Evolutionary conservation across 2,113 vertebrate genomes (phyloP), one percentile per base, ranked within the genome.

Genomic region (Aegypius monachus): DNA sequence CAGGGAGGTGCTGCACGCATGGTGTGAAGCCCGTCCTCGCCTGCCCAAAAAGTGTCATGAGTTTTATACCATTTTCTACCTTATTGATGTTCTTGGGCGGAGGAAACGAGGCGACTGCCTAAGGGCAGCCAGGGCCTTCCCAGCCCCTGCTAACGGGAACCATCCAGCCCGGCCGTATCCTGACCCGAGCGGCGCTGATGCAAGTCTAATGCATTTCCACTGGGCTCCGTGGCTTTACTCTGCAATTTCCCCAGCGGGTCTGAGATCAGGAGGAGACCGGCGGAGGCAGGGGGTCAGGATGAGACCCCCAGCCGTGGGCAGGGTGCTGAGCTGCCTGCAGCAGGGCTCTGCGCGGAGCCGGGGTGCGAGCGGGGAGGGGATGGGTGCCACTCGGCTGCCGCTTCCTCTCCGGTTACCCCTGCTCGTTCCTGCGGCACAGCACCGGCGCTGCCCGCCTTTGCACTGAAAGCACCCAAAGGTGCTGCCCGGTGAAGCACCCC

Each of bases 31-130:
- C 56, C 3, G 0, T 15, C n/a, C 88, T 18, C 34, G 2, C 48
- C 50, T 23, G 36, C 36, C 43, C 18, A 2, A 53, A 15, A 9
- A 6, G 5, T 27, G 7, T 4, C 9, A 0, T 2, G 34, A 10
- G 52, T 9, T 58, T 75, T 16, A n/a, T 3, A 14, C 19, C 8
- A 2, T 58, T 34, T n/a, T 36, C 43, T 43, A 15, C 32, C 48
- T 31, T 27, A 19, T 4, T 4, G 67, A 34, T 36, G 79, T 20
- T 45, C 38, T 34, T 19, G n/a, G 52, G 23, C 9, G 12, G 68
- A 72, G 38, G 53, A 68, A 21, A 31, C 1, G 5, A 42, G 21
- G 72, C 2, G 5, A 47, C 8, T 20, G 42, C 14, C 14, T 3
- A 23, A 29, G 3, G 6, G 61, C 31, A 42, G 36, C 32, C 34